Base-by-base conservation (phyloP, 2,797 vertebrate genomes). In the Catostomus latipinnis region DNA sequence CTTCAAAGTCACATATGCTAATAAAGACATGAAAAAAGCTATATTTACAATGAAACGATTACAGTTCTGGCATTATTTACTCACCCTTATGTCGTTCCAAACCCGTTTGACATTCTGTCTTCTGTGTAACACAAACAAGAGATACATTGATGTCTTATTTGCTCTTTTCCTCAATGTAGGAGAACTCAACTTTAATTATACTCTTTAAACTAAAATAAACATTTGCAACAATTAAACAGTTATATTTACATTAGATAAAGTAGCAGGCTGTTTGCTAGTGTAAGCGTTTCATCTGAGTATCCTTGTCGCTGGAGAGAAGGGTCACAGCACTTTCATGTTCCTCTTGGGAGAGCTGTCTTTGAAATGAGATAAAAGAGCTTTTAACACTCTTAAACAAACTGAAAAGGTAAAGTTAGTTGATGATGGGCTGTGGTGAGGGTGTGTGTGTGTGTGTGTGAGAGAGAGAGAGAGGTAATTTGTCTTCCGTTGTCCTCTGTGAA, bases 171-270 rank as follows among this genome's bases (percentile, higher is more conserved):
- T 34, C 53, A 53, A 14, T 48, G 70, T 49, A 70, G 43, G 45
- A 52, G 73, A 56, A 9, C 53, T 50, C 48, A 43, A 16, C 80
- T 80, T 49, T 22, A 76, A 69, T 71, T 14, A 8, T 10, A 22
- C 18, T 18, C 66, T 82, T 54, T 75, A 52, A 81, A 53, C 60
- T 57, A 34, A 81, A 66, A 78, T 48, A 74, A 72, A 82, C 73
- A 72, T 82, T 77, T 54, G 67, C 14, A 63, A 56, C 16, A 12
- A 45, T 66, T 18, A 56, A 45, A 63, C 43, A 71, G 75, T 48
- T 85, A 81, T 83, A 79, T 83, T 85, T 76, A 78, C 73, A 48
- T 60, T 72, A 68, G 43, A 76, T 79, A 76, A 83, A 79, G 76
- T 85, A 76, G 34, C 34, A 34, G 81, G 22, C 60, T 74, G 71